A percentile compares a stretch with the other conserved stretches of the same genome.
Evolutionary conservation across 2,113 vertebrate genomes (phyloP).

Genomic region (Anas platyrhynchos): DNA sequence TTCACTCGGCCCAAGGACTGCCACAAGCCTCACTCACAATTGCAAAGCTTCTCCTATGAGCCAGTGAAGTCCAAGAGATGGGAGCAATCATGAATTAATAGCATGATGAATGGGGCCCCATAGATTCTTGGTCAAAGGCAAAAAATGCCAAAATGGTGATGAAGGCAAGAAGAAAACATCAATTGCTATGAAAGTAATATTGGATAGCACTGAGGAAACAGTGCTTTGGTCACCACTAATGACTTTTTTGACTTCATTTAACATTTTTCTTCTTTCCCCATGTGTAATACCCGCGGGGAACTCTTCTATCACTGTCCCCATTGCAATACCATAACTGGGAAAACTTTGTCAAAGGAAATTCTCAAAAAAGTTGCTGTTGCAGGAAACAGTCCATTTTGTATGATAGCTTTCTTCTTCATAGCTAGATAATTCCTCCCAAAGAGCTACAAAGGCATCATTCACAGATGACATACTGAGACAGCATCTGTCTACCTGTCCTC

Average conservation of each 20-base stretch:
- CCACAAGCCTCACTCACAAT: not conserved
- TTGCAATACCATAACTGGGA: not conserved
- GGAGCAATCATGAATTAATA: not conserved
- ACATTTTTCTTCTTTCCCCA: not conserved
- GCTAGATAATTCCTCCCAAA: not conserved
- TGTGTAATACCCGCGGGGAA: not conserved
- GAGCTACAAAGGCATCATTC: slow-evolving; percentile 15
- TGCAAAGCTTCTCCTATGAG: not conserved
- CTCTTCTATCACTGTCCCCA: not conserved
- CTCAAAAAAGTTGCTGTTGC: not conserved
- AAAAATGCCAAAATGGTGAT: not conserved
- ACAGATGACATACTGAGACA: slow-evolving; percentile 27
- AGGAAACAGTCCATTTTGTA: not conserved
- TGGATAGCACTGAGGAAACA: not conserved
- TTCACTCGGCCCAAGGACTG: not conserved
- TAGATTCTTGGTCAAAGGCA: not conserved
- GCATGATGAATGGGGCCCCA: not conserved
- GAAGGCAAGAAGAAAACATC: not conserved
- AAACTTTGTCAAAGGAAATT: slow-evolving; percentile 4
- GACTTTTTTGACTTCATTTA: not conserved
- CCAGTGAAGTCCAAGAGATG: not conserved
- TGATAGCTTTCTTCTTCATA: not conserved
- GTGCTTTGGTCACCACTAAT: not conserved
- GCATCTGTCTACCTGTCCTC: slow-evolving; percentile 32
- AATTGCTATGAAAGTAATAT: not conserved